Evolutionary conservation across 1,140 invertebrate species (phyloP), one percentile per base, ranked within the genome.

Genomic region (Campoletis sonorensis): DNA sequence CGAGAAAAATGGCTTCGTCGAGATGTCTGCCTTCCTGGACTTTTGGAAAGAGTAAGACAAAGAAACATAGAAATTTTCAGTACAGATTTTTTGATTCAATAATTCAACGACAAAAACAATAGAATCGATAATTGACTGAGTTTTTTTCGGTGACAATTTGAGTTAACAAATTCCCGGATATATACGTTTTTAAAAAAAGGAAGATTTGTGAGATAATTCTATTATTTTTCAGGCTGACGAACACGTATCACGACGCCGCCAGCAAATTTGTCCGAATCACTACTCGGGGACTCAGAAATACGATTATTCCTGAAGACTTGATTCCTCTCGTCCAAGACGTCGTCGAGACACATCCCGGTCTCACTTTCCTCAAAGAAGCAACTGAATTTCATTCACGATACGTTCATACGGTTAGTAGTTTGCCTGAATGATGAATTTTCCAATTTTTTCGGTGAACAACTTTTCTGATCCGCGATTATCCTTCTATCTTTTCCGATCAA

Each of bases 321-420:
- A 96, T 98, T 85, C 95, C 97, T 21, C 91, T 99, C 82, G 96
- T 98, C 64, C 97, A 99, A 93, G 99, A 99, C 93, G 97, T 99
- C 1, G 98, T 99, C 27, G 98, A 99, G 89, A 98, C 98, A n/a
- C 98, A 99, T 94, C 98, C 99, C 4, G 99, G 99, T 67, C 93
- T 99, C 79, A 97, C 95, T 61, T 99, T 99, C 93, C 94, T 99
- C 18, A 98, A 98, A 91, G 98, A 99, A 92, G 98, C 98, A 70
- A 97, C 97, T 16, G 98, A 99, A 93, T 99, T 99, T 93, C 99
- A 99, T 94, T 99, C 98, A 78, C 95, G 98, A 94, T 99, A 99
- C 91, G 96, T 99, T 84, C 97, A 98, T 91, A 99, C 98, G 88
- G 98, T 98, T 5, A 33, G 30, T 5, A 33, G 30, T 70, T 67